A percentile compares a stretch with the other conserved stretches of the same genome.
Evolutionary conservation across 37 sponge, comb jelly and placozoan genomes (phyloP).

Genomic region (Petrosia ficiformis): DNA sequence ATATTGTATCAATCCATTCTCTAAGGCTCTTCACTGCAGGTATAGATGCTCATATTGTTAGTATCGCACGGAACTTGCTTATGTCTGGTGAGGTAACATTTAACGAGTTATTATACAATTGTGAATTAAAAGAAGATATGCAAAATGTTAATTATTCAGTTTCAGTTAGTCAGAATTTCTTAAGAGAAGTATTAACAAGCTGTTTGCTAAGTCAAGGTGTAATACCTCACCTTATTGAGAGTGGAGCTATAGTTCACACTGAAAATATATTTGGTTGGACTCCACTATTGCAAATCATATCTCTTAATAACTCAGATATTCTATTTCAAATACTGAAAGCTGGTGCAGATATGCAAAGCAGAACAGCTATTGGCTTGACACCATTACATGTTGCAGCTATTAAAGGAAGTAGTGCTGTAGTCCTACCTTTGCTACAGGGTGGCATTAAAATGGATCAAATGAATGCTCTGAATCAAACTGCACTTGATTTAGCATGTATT

Average conservation of each 20-base stretch:
- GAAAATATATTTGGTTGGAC: constrained; percentile 88
- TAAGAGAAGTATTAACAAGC: constrained; percentile 20
- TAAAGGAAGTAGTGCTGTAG: constrained; percentile 48
- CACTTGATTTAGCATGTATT: constrained; percentile 75
- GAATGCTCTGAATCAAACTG: constrained; percentile 75
- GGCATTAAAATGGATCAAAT: constrained; percentile 35
- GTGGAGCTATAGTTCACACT: constrained; percentile 67
- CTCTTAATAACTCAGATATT: constrained; percentile 34
- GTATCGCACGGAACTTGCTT: constrained; percentile 60
- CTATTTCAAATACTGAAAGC: constrained; percentile 33
- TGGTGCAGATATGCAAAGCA: constrained; percentile 47
- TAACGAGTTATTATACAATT: constrained; percentile 62
- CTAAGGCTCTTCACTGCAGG: constrained; percentile 72
- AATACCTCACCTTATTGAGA: constrained; percentile 28
- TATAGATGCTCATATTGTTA: constrained; percentile 56
- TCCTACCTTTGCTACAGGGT: constrained; percentile 39
- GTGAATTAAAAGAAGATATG: constrained; percentile 11
- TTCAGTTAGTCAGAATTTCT: constrained; percentile 9
- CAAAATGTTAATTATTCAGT: neutral
- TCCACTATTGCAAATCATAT: constrained; percentile 62
- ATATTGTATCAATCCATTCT: constrained; percentile 73
- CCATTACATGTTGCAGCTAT: constrained; percentile 79
- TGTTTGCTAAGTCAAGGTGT: constrained; percentile 48
- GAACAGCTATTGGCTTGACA: constrained; percentile 64
- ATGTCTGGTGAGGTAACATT: constrained; percentile 34